phyloP scores from a whole-genome alignment of 2,888 invertebrate species.

The Oligia latruncula region DNA sequence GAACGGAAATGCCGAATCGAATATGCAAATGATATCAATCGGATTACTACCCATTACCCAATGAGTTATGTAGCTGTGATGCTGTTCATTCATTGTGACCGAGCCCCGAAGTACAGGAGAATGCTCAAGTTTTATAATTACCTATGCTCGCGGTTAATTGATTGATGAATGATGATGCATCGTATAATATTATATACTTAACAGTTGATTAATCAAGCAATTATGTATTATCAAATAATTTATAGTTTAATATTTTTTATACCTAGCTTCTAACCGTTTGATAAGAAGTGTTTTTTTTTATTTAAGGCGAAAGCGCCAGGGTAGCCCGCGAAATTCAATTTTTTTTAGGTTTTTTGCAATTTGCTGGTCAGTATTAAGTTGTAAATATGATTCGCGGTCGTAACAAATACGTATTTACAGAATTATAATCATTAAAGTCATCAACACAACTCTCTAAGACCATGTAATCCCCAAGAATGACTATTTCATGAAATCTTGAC shows the following conservation, averaged over 20 bases:
- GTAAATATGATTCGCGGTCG: too few relatives aligned
- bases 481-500: too few relatives aligned
- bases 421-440: too few relatives aligned
- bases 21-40: slow-evolving; percentile 85
- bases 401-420: too few relatives aligned
- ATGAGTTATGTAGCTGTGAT: slow-evolving; percentile 72
- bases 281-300: background rate
- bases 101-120: slow-evolving; percentile 77
- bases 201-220: background rate
- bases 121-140: slow-evolving; percentile 46
- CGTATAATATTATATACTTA: background rate
- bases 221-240: slow-evolving; percentile 1
- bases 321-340: too few relatives aligned
- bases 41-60: slow-evolving; percentile 76
- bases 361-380: too few relatives aligned
- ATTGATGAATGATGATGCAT: background rate
- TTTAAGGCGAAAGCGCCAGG: too few relatives aligned
- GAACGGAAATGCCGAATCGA: slow-evolving; percentile 87
- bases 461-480: too few relatives aligned
- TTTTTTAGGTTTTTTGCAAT: too few relatives aligned
- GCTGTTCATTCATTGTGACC: slow-evolving; percentile 86
- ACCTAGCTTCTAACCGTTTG: background rate
- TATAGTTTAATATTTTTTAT: background rate
- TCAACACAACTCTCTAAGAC: too few relatives aligned
- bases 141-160: background rate